Evolutionary conservation across 2,797 vertebrate species (phyloP).

Genomic region (Galagoides demidoff): DNA sequence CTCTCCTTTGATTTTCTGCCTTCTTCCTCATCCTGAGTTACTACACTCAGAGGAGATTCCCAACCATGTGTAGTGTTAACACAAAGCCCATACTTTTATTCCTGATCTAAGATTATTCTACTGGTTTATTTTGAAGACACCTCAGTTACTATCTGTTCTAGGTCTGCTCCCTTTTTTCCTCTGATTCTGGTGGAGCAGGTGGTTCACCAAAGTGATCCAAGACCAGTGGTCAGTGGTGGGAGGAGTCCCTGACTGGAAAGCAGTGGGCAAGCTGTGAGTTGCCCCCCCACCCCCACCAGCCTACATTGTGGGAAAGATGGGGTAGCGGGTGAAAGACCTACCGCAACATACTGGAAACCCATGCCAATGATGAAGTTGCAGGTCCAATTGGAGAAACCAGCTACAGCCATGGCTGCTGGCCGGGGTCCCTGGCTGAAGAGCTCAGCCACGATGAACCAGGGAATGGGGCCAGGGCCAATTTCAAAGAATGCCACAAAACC

Average conservation of each 20-base stretch:
- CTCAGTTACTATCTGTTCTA: not conserved
- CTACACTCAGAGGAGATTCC: not conserved
- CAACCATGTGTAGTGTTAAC: not conserved
- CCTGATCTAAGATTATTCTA: not conserved
- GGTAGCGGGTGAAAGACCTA: slow-evolving; percentile 83
- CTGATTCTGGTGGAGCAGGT: not conserved
- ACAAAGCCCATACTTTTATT: not conserved
- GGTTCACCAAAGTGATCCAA: not conserved
- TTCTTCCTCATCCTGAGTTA: not conserved
- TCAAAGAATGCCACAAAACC: slow-evolving; percentile 97
- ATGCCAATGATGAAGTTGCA: slow-evolving; percentile 95
- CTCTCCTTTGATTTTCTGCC: not conserved
- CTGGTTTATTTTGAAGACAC: not conserved
- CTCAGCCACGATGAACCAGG: slow-evolving; percentile 96
- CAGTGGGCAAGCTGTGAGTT: not conserved
- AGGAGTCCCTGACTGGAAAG: not conserved
- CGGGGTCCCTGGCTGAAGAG: slow-evolving; percentile 95
- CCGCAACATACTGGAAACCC: slow-evolving; percentile 93
- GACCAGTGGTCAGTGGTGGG: not conserved
- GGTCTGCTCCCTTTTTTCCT: not conserved
- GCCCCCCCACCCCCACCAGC: not conserved
- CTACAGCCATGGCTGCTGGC: slow-evolving; percentile 94
- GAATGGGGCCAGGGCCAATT: slow-evolving; percentile 95
- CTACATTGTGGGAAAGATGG: not conserved
- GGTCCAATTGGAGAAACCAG: slow-evolving; percentile 94